Base-by-base conservation (phyloP, 2,888 invertebrate species). In the Diplazon laetatorius region DNA sequence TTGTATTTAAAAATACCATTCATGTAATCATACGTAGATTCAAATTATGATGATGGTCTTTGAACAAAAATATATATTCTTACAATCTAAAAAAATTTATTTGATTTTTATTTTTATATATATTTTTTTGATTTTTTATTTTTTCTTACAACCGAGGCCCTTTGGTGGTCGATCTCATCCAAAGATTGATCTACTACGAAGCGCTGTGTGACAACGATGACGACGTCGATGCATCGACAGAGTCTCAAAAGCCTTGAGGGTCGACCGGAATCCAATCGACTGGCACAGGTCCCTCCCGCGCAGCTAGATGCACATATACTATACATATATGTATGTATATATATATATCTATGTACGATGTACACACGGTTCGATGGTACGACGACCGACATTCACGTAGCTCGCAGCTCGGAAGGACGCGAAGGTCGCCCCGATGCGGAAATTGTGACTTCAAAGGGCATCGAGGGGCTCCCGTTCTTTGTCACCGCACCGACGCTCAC, bases 381-480 rank as follows among this genome's bases (percentile, higher is more conserved):
- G 12, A 14, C 20, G 10, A 16, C 52, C 37, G 20, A 66, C 25
- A 52, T 42, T 25, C n/a, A 5, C n/a, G 42, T 2, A 60, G 20
- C 37, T 35, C 25, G 30, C 44, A 12, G 72, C 18, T 9, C 16
- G 37, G 8, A 42, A 25, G 16, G 72, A 63, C 25, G 66, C 5
- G 50, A 72, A 62, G 57, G 63, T 65, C 39, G 69, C 68, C n/a
- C n/a, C 74, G 71, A 81, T 70, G 78, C 76, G 81, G 74, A 82
- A 82, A 81, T 79, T 71, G 65, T 78, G 65, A 75, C 73, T 77
- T 81, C 82, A 80, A 81, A 81, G 78, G 63, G 42, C 46, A 22
- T 39, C n/a, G 39, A 12, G n/a, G 44, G 30, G 4, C 44, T 42
- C 14, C 39, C 44, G 20, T 52, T 66, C 46, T 44, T 60, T 50